Conservation (phyloP, 2,113 vertebrate species). For the Isichthys henryi region DNA sequence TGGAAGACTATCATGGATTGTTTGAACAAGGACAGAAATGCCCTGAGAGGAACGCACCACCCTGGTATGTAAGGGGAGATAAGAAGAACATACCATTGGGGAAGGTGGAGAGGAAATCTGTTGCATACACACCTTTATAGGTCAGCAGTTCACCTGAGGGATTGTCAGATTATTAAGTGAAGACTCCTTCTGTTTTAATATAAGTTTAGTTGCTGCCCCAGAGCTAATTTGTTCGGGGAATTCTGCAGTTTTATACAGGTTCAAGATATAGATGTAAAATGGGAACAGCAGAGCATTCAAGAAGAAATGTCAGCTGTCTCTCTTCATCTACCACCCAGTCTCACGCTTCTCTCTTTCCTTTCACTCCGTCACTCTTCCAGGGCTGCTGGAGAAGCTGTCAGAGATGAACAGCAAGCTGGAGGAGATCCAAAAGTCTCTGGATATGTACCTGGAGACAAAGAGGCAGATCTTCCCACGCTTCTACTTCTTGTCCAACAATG, state of each 20-base stretch:
- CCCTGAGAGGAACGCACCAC: conserved; percentile 69
- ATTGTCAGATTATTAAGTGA: background rate
- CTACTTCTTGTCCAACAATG: conserved; percentile 83
- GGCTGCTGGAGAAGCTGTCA: conserved; percentile 62
- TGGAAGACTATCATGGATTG: conserved; percentile 73
- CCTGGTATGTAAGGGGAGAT: conserved; percentile 56
- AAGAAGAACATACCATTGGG: background rate
- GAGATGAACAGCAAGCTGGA: conserved; percentile 70
- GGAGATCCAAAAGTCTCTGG: conserved; percentile 78
- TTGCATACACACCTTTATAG: background rate
- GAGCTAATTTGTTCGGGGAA: background rate
- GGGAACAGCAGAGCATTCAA: background rate
- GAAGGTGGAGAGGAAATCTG: background rate
- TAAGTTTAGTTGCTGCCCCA: background rate
- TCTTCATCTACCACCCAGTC: background rate
- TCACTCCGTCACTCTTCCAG: conserved; percentile 40
- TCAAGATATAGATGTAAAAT: background rate
- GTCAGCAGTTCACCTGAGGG: background rate
- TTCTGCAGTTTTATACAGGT: background rate
- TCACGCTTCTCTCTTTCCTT: background rate
- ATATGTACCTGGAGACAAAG: conserved; percentile 80
- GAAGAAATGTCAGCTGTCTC: background rate
- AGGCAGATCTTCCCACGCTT: conserved; percentile 80
- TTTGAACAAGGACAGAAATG: conserved; percentile 63
- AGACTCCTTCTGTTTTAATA: background rate